phyloP scores from a whole-genome alignment of 2,888 invertebrate genomes.

The Brachyptera putata region DNA sequence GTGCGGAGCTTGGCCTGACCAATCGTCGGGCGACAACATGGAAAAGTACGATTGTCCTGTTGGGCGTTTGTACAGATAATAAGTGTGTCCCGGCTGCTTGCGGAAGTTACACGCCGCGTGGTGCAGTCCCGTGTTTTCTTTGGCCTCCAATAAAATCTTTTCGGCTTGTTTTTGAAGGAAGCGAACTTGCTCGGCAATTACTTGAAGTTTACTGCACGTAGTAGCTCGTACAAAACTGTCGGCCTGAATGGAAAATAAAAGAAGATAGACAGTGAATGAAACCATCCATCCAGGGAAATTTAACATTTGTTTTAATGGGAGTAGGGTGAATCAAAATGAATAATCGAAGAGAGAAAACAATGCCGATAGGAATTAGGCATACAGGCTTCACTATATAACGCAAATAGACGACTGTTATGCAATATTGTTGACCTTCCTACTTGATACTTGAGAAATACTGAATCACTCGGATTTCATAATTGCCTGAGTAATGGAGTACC shows the following conservation, averaged over 20 bases:
- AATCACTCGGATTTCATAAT: no score
- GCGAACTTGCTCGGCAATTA: slow-evolving; percentile 67
- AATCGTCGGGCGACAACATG: slow-evolving; percentile 72
- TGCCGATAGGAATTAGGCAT: no score
- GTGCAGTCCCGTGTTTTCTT: slow-evolving; percentile 57
- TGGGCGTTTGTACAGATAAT: slow-evolving; percentile 63
- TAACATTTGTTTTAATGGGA: no score
- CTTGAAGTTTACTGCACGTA: slow-evolving; percentile 59
- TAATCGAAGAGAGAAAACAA: no score
- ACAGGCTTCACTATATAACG: no score
- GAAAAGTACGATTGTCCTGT: slow-evolving; percentile 68
- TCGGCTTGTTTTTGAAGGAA: slow-evolving; percentile 62
- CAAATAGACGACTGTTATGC: no score
- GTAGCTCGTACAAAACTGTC: slow-evolving; percentile 56
- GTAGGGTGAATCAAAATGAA: no score
- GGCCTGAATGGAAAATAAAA: slow-evolving; percentile 47
- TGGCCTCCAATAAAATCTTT: slow-evolving; percentile 55
- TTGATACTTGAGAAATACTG: no score
- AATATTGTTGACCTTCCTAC: no score
- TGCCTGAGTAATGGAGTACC: no score
- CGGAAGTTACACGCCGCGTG: slow-evolving; percentile 69
- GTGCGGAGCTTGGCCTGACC: slow-evolving; percentile 57
- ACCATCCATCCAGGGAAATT: no score
- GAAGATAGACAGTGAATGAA: neutral
- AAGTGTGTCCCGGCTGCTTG: slow-evolving; percentile 65